A percentile compares a stretch with the other conserved stretches of the same genome.
Evolutionary conservation across 2,888 invertebrate species (phyloP).

Genomic region (Tyria jacobaeae): DNA sequence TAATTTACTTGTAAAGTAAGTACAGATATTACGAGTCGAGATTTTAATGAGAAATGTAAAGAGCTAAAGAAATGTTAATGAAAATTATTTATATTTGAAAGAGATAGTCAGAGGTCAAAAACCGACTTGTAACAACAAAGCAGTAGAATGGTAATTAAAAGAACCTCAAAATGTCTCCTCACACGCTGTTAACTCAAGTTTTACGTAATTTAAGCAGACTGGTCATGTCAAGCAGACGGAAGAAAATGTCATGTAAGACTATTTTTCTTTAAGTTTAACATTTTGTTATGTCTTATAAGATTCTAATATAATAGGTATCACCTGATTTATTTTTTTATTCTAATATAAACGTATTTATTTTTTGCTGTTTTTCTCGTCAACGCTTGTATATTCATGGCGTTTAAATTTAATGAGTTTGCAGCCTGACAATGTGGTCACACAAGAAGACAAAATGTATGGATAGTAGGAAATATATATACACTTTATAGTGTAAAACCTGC

Average conservation of each 20-base stretch:
- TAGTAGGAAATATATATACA: not conserved
- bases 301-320: too few relatives aligned
- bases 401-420: not conserved
- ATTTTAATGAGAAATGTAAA: conserved; percentile 17
- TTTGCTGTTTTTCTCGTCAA: too few relatives aligned
- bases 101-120: conserved; percentile 8
- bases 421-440: not conserved
- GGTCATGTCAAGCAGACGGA: too few relatives aligned
- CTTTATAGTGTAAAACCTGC: conserved; percentile 9
- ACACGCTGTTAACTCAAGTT: not conserved
- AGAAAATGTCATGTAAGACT: not conserved
- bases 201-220: not conserved
- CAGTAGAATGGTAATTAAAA: conserved; percentile 19
- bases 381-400: too few relatives aligned
- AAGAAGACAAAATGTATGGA: not conserved
- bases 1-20: conserved; percentile 3
- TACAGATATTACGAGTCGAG: conserved; percentile 15
- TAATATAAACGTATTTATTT: too few relatives aligned
- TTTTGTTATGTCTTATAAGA: too few relatives aligned
- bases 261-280: too few relatives aligned
- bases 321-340: too few relatives aligned
- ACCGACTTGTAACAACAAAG: conserved; percentile 16
- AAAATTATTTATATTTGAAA: conserved; percentile 9
- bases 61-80: conserved; percentile 32
- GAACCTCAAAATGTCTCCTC: not conserved